A percentile compares a stretch with the other conserved stretches of the same genome.
phyloP scores from a whole-genome alignment of 2,888 invertebrate genomes.

The Itoplectis maculator region DNA sequence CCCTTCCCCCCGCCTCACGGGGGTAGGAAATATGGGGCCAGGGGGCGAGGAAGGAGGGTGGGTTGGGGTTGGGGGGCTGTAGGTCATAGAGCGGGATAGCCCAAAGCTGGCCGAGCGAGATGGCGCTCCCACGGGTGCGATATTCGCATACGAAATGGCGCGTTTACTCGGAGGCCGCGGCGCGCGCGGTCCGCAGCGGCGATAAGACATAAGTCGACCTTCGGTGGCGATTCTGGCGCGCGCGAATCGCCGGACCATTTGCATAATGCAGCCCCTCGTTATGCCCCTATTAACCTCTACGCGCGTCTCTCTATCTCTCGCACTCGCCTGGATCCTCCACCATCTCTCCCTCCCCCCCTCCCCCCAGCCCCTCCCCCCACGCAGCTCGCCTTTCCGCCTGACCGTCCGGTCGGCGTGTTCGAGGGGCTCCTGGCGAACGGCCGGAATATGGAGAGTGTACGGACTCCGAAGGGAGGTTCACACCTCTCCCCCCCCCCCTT shows the following conservation, averaged over 20 bases:
- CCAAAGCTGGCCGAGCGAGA: slow-evolving; percentile 31
- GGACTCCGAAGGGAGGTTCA: slow-evolving; percentile 69
- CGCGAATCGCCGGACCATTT: slow-evolving; percentile 78
- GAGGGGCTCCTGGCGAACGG: slow-evolving; percentile 17
- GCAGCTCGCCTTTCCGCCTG: slow-evolving; percentile 22
- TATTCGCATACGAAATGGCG: slow-evolving; percentile 60
- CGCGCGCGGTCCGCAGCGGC: slow-evolving; percentile 72
- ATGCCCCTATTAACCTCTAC: slow-evolving; percentile 80
- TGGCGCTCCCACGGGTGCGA: slow-evolving; percentile 61
- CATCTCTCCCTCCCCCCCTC: slow-evolving; percentile 27
- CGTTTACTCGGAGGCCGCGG: slow-evolving; percentile 46
- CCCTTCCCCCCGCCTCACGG: too few relatives aligned
- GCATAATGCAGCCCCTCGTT: slow-evolving; percentile 83
- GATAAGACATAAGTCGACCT: slow-evolving; percentile 79
- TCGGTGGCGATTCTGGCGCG: slow-evolving; percentile 73
- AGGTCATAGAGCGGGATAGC: slow-evolving; percentile 37
- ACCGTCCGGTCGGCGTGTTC: slow-evolving; percentile 9
- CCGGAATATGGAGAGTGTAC: slow-evolving; percentile 27
- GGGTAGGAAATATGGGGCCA: too few relatives aligned
- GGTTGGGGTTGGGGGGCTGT: background rate
- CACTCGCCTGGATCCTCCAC: slow-evolving; percentile 20
- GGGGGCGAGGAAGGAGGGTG: too few relatives aligned
- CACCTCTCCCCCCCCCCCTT: slow-evolving; percentile 58
- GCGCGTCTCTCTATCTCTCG: slow-evolving; percentile 50
- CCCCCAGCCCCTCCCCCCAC: too few relatives aligned